Conservation (phyloP, 2,797 vertebrate genomes). For the Microcaecilia unicolor region DNA sequence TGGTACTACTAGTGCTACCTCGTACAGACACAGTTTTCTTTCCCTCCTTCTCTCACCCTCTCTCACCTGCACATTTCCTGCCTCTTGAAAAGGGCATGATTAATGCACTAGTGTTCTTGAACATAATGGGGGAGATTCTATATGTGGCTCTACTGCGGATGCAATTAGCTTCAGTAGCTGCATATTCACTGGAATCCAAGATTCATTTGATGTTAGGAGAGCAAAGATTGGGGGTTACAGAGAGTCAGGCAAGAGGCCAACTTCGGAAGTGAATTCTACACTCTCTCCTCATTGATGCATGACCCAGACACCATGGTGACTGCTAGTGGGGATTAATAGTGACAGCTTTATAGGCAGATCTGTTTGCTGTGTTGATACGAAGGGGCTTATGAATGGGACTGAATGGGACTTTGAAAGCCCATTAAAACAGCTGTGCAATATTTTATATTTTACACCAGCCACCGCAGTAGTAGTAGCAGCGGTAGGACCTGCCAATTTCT, state of each 20-base stretch:
- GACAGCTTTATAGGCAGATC: constrained; percentile 26
- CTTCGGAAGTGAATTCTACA: neutral
- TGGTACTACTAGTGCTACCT: no score
- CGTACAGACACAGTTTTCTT: no score
- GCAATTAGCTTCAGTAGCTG: no score
- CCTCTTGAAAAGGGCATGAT: no score
- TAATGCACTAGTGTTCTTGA: no score
- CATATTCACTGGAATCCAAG: neutral
- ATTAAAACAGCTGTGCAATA: constrained; percentile 22
- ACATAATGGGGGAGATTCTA: no score
- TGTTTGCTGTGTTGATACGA: neutral
- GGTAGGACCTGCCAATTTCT: neutral
- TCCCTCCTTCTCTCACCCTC: no score
- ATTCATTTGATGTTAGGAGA: neutral
- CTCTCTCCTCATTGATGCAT: neutral
- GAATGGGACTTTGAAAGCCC: constrained; percentile 17
- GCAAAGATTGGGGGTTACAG: neutral
- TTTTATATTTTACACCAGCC: constrained; percentile 13
- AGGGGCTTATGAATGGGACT: constrained; percentile 13
- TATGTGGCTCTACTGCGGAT: no score
- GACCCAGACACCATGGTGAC: neutral
- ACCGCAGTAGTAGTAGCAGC: no score
- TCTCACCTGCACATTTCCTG: no score
- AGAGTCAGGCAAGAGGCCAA: neutral
- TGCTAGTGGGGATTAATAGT: constrained; percentile 2